A percentile compares a stretch with the other conserved stretches of the same genome.
These are phyloP conservation scores for Tetanocera ferruginea DNA, from an alignment of 2,888 invertebrate species.

Conservation along the genomic window DNA sequence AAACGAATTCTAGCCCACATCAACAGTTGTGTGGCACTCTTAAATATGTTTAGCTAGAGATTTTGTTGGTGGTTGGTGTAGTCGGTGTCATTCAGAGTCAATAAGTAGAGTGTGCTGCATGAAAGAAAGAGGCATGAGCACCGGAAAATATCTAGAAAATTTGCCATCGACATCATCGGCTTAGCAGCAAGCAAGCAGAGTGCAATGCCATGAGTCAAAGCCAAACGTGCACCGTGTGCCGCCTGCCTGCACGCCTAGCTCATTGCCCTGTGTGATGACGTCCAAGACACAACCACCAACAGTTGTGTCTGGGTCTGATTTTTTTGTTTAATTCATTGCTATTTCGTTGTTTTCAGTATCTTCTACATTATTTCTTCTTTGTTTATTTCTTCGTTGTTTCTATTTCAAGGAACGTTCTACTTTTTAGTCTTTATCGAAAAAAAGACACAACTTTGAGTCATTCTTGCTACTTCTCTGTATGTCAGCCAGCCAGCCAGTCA, in stretches of 20 bases:
- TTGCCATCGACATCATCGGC: background rate
- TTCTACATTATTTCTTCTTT: conserved; percentile 5
- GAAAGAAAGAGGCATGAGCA: background rate
- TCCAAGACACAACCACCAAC: conserved; percentile 26
- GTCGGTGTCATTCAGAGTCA: conserved; percentile 19
- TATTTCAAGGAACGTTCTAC: background rate
- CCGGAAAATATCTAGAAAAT: background rate
- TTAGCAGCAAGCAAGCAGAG: conserved; percentile 1
- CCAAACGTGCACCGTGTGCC: conserved; percentile 4
- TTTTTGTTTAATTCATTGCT: conserved; percentile 12
- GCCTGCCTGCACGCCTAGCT: background rate
- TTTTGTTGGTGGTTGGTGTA: background rate
- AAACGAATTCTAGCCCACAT: conserved; percentile 19
- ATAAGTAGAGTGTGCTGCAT: conserved; percentile 13
- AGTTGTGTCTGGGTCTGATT: conserved; percentile 33
- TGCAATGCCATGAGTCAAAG: conserved; percentile 29
- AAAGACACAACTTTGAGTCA: no score
- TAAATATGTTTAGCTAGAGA: background rate
- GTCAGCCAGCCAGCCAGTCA: no score
- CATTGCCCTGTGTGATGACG: background rate
- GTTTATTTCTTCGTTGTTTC: conserved; percentile 25
- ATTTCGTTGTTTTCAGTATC: conserved; percentile 2
- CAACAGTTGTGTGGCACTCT: conserved; percentile 25
- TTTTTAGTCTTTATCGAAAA: background rate
- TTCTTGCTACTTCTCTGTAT: no score